phyloP scores from a whole-genome alignment of 1,140 invertebrate genomes.

The Drosophila kepulauana region DNA sequence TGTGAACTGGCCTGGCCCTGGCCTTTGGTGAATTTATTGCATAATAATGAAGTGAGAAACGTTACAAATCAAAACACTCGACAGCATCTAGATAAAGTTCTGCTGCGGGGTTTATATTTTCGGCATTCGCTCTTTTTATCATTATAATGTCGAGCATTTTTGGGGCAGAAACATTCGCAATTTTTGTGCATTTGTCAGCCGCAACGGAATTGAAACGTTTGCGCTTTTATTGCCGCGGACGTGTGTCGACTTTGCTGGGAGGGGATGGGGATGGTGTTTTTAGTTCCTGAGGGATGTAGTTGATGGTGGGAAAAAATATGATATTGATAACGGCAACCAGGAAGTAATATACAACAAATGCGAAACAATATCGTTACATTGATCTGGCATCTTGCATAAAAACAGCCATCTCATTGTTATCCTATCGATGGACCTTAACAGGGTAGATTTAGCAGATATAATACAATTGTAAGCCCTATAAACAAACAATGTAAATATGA shows the following conservation, averaged over 20 bases:
- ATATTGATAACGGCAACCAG: slow-evolving; percentile 61
- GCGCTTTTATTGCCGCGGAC: slow-evolving; percentile 76
- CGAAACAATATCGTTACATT: slow-evolving; percentile 59
- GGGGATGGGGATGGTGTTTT: slow-evolving; percentile 3
- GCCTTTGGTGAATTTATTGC: slow-evolving; percentile 69
- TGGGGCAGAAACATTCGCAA: slow-evolving; percentile 68
- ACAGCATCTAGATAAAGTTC: slow-evolving; percentile 77
- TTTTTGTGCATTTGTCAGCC: slow-evolving; percentile 83
- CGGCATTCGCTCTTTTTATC: slow-evolving; percentile 59
- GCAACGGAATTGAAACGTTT: slow-evolving; percentile 84
- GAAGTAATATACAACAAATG: slow-evolving; percentile 77
- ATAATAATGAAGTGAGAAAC: slow-evolving; percentile 85
- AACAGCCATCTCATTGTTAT: slow-evolving; percentile 11
- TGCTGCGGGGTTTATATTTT: slow-evolving; percentile 26
- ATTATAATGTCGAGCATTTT: slow-evolving; percentile 72
- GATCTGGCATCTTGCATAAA: slow-evolving; percentile 18
- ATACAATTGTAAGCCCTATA: background rate
- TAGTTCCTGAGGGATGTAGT: slow-evolving; percentile 28
- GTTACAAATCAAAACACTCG: slow-evolving; percentile 85
- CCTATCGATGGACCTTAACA: background rate
- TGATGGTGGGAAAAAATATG: slow-evolving; percentile 70
- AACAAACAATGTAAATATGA: background rate
- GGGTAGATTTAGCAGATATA: background rate
- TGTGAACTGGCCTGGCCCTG: slow-evolving; percentile 31
- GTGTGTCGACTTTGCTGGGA: slow-evolving; percentile 55